Conservation (phyloP, 2,888 invertebrate species). For the Lasius platythorax region DNA sequence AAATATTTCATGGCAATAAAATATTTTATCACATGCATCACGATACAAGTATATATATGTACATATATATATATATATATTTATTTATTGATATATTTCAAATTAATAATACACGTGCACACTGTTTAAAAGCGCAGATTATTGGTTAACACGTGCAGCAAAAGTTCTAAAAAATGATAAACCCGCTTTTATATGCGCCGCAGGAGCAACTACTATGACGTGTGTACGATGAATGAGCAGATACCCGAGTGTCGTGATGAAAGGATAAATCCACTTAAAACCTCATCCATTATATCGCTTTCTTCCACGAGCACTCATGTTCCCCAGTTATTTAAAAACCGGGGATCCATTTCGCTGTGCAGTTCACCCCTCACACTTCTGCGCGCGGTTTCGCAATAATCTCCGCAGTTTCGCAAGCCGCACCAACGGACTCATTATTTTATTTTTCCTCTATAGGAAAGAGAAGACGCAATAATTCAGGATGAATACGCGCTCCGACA, state of each 20-base stretch:
- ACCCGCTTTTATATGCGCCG: background rate
- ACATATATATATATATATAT: too few species aligned
- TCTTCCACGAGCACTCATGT: slow-evolving; percentile 22
- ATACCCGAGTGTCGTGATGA: slow-evolving; percentile 29
- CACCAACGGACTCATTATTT: slow-evolving; percentile 14
- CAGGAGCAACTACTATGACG: slow-evolving; percentile 12
- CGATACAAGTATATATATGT: too few species aligned
- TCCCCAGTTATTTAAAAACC: slow-evolving; percentile 47
- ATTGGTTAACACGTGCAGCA: background rate
- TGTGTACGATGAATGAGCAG: slow-evolving; percentile 34
- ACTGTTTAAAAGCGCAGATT: background rate
- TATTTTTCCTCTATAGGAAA: slow-evolving; percentile 12
- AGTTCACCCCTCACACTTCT: background rate
- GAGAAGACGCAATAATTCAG: background rate
- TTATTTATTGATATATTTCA: background rate
- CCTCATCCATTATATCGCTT: slow-evolving; percentile 39
- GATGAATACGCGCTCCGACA: background rate
- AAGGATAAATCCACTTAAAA: slow-evolving; percentile 49
- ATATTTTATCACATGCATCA: too few species aligned
- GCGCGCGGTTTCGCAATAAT: slow-evolving; percentile 14
- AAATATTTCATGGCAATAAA: too few species aligned
- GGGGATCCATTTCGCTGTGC: slow-evolving; percentile 19
- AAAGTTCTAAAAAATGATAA: slow-evolving; percentile 17
- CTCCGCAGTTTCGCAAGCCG: slow-evolving; percentile 10
- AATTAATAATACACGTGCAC: background rate